Base-by-base conservation (phyloP, 2,113 vertebrate genomes). In the Psammodynastes pulverulentus region DNA sequence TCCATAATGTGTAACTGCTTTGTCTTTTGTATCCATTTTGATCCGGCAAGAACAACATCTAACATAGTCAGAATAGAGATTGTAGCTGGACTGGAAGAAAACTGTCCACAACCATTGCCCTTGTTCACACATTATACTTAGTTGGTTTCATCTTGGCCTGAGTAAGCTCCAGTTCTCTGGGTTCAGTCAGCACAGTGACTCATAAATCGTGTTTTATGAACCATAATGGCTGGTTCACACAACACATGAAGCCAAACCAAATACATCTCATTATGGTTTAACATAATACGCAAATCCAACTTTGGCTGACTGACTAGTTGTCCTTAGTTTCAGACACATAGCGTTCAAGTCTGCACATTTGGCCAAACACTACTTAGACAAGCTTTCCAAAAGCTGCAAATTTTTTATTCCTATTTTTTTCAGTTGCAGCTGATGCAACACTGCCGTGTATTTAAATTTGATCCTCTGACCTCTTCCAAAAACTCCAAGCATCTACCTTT, bases 401-500 rank as follows among this genome's bases (percentile, higher is more conserved):
- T 1, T 43, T 49, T 84, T 52, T 49, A 26, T 43, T 23, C 26
- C 10, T 24, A 34, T 17, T 39, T 29, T 29, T 26, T 29, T 2
- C 86, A 3, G 34, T 3, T 5, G 21, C 56, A 23, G 9, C 3
- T 53, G 0, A 1, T 6, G 9, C 24, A 26, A 39, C 6, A 17
- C 9, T 45, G 49, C 9, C 1, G 12, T 23, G 7, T 79, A 19
- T 79, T 79, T 79, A 39, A 79, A 43, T 43, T 79, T 0, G 3
- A 43, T 34, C 62, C 34, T 79, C 72, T 43, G 72, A 19, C 72
- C 34, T 43, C 72, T 43, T 79, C 72, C 72, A 79, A 21, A 79
- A 79, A 0, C n/a, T 7, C 0, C 13, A 5, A 8, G 12, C 88
- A 94, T 95, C 94, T 56, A 96, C 87, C 91, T 0, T 93, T 0